Conservation (phyloP, 2,113 vertebrate genomes). For the Bucco capensis region DNA sequence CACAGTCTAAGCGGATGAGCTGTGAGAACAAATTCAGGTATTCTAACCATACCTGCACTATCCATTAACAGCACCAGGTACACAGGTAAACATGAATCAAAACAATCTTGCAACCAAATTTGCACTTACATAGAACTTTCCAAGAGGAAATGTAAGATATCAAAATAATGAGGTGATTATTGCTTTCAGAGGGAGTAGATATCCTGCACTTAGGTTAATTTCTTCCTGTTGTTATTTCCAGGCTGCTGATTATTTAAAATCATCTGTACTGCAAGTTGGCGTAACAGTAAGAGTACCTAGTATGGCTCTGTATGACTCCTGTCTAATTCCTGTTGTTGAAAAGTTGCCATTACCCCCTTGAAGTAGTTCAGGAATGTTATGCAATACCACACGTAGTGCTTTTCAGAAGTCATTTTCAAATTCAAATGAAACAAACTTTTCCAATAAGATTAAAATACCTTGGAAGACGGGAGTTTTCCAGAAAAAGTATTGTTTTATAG, state of each 20-base stretch:
- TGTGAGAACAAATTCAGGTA: not conserved
- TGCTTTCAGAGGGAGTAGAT: not conserved
- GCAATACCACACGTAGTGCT: not conserved
- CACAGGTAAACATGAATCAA: not conserved
- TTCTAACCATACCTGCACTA: accelerated
- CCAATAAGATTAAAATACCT: constrained; percentile 42
- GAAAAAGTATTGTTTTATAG: not conserved
- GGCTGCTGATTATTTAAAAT: not conserved
- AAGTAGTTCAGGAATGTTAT: not conserved
- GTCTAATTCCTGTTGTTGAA: not conserved
- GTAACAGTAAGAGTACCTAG: not conserved
- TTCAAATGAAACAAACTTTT: constrained; percentile 25
- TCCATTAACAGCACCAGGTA: not conserved
- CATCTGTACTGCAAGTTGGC: not conserved
- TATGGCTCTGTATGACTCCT: not conserved
- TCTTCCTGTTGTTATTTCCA: not conserved
- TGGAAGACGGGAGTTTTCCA: not conserved
- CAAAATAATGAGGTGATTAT: not conserved
- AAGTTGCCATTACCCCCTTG: not conserved
- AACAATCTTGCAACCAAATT: not conserved
- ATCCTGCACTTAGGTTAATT: not conserved
- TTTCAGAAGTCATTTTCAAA: constrained; percentile 41
- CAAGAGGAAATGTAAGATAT: not conserved
- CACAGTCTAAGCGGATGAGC: not conserved
- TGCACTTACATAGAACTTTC: not conserved